Base-by-base conservation (phyloP, 2,888 invertebrate genomes). In the Plebejus melissa region DNA sequence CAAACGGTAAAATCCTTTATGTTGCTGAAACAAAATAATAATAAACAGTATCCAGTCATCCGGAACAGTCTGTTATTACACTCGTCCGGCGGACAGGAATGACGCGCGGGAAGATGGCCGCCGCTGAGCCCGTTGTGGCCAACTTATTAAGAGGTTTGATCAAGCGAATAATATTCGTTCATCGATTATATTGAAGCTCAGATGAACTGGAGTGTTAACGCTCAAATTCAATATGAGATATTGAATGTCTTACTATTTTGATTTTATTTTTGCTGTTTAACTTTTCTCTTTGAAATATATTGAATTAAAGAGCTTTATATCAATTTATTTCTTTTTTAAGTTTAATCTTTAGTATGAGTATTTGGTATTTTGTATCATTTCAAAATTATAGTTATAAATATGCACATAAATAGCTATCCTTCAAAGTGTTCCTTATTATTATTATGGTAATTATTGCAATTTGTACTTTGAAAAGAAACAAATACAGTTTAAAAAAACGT, bases 101-200 rank as follows among this genome's bases (percentile, higher is more conserved):
- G 89, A 86, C 86, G 72, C 22, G 41, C 46, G 71, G 46, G 72
- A 72, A 83, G 83, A 83, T 80, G 82, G 82, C 83, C 79, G 86
- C 88, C 87, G 88, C 91, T 90, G 89, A 89, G 84, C 91, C 83
- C 89, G 87, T 88, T 90, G 90, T 87, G 89, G 89, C 90, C 90
- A 88, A 91, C 91, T 93, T 92, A 93, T 93, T 93, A 93, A 90
- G 91, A 86, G 88, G 90, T 88, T 86, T 89, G 90, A 90, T 91
- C 92, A 91, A 88, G 91, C 93, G 93, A 88, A 87, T 90, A 90
- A 92, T 89, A 88, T 88, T 83, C 90, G 88, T 86, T 89, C 88
- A 90, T 90, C 91, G 89, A 88, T 91, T 91, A 91, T 92, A 91
- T 91, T 91, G 90, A 88, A 88, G 76, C 76, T 77, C 57, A 75